Conservation (phyloP, 2,797 vertebrate genomes). For the Manis crassicaudata region DNA sequence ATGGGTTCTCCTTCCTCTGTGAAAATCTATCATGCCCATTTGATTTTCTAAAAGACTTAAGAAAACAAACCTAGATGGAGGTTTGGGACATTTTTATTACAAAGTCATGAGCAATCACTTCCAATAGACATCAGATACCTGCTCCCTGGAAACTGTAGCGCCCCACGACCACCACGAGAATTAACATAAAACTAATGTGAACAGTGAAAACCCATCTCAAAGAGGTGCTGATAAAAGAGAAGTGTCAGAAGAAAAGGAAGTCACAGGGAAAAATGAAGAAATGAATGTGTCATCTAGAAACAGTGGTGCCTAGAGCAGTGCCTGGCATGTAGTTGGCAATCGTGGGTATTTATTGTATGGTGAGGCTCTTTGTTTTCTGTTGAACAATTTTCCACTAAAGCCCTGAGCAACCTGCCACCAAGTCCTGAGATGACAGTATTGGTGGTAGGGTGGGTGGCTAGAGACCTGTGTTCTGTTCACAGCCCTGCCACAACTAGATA, state of each 20-base stretch:
- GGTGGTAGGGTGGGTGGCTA: neutral
- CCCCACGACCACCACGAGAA: neutral
- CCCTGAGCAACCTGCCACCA: neutral
- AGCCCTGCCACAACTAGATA: too few relatives aligned
- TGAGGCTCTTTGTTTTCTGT: neutral
- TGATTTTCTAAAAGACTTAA: constrained; percentile 24
- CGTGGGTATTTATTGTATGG: neutral
- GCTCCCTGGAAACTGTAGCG: neutral
- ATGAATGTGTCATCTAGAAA: neutral
- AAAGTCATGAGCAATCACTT: neutral
- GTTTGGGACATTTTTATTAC: constrained; percentile 6
- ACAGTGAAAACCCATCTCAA: neutral
- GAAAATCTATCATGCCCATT: constrained; percentile 19
- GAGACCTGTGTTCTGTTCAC: too few relatives aligned
- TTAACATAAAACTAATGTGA: neutral
- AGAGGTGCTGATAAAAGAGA: neutral
- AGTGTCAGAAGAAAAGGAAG: neutral
- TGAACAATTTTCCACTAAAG: neutral
- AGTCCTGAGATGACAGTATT: neutral
- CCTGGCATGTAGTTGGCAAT: neutral
- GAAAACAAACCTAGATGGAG: neutral
- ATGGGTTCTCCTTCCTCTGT: constrained; percentile 33
- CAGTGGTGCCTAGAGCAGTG: neutral
- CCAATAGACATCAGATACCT: neutral
- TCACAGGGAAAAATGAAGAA: neutral